Evolutionary conservation across 1,140 invertebrate genomes (phyloP).

Genomic region (Philopotamus ludificatus): DNA sequence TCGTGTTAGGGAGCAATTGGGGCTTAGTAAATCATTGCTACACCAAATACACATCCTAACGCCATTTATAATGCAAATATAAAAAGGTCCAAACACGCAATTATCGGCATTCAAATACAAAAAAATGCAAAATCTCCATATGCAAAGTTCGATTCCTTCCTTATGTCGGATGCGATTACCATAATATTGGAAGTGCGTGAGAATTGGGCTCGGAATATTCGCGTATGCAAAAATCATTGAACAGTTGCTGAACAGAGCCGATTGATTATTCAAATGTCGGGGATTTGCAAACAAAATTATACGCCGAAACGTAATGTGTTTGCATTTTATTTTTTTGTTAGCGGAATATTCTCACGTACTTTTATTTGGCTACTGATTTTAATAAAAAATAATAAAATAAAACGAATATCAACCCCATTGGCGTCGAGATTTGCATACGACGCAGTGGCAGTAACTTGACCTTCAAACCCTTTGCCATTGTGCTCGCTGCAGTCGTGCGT

Average conservation of each 20-base stretch:
- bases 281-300: slow-evolving; percentile 9
- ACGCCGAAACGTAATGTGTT: neutral
- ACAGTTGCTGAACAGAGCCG: neutral
- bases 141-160: neutral
- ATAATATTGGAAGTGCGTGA: slow-evolving; percentile 7
- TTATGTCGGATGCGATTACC: neutral
- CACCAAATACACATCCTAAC: too few relatives aligned
- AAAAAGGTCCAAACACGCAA: neutral
- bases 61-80: neutral
- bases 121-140: neutral
- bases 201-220: neutral
- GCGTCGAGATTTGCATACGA: neutral
- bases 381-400: neutral
- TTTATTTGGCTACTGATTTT: neutral
- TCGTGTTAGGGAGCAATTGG: too few relatives aligned
- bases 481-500: neutral
- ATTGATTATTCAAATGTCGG: slow-evolving; percentile 8
- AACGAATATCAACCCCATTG: neutral
- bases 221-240: neutral
- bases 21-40: too few relatives aligned
- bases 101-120: neutral
- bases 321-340: neutral
- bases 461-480: neutral
- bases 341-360: neutral
- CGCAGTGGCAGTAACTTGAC: neutral